phyloP scores from a whole-genome alignment of 2,888 invertebrate genomes.

The Torymus texanus region DNA sequence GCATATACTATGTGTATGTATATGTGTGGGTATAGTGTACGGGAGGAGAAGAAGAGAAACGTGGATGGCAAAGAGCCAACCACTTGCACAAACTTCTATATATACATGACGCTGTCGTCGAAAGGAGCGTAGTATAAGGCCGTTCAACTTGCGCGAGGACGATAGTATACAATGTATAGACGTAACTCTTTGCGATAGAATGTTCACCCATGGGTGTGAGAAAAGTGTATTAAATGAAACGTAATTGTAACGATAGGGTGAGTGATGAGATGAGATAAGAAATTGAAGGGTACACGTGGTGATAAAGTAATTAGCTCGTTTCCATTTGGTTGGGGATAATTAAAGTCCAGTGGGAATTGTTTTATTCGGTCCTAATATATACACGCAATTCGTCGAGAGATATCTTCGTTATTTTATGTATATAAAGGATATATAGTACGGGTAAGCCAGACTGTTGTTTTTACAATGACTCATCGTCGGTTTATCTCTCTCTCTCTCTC shows the following conservation, averaged over 20 bases:
- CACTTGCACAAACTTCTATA: slow-evolving; percentile 57
- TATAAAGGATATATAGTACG: no score
- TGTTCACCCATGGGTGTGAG: no score
- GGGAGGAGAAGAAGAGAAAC: no score
- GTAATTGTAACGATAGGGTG: no score
- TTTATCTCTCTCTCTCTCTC: no score
- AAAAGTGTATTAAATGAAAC: no score
- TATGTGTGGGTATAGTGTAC: no score
- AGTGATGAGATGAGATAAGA: neutral
- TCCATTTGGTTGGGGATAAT: neutral
- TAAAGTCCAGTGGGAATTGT: neutral
- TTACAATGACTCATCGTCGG: no score
- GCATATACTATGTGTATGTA: no score
- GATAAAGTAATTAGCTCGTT: slow-evolving; percentile 27
- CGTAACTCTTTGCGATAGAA: neutral
- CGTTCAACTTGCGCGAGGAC: slow-evolving; percentile 59
- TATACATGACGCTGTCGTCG: slow-evolving; percentile 28
- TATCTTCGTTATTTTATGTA: no score
- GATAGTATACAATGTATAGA: neutral
- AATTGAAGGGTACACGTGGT: neutral
- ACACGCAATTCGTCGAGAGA: no score
- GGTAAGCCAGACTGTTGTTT: no score
- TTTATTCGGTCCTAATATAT: neutral
- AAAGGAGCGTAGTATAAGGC: slow-evolving; percentile 42
- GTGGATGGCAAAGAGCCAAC: slow-evolving; percentile 63